A percentile compares a stretch with the other conserved stretches of the same genome.
Conservation (phyloP, 2,888 invertebrate species). For the Drosophila mulleri region DNA sequence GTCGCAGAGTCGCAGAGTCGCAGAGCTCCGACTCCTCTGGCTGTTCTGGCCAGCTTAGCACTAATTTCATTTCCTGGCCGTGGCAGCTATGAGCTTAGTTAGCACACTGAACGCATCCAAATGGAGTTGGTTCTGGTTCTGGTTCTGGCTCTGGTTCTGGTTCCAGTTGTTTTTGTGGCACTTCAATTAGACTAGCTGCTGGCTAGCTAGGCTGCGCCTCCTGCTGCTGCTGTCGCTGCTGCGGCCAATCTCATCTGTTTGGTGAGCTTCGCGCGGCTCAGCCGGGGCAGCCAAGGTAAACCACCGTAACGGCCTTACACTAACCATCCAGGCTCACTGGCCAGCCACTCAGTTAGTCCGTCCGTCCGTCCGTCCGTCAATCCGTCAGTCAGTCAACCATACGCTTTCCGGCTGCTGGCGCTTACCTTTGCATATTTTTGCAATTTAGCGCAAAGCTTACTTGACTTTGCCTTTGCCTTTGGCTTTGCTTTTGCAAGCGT, state of each 20-base stretch:
- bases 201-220: not conserved
- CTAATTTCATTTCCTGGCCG: constrained; percentile 71
- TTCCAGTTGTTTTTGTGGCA: constrained; percentile 29
- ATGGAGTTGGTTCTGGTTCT: not conserved
- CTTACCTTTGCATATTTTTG: constrained; percentile 82
- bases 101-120: constrained; percentile 4
- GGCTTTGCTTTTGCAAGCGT: constrained; percentile 45
- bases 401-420: constrained; percentile 28
- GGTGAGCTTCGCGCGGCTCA: constrained; percentile 2
- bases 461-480: constrained; percentile 56
- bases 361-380: not conserved
- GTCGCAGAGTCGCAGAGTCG: too few relatives aligned
- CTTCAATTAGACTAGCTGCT: constrained; percentile 55
- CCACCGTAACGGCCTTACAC: constrained; percentile 14
- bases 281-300: constrained; percentile 5
- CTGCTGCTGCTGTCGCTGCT: constrained; percentile 15
- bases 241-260: constrained; percentile 40
- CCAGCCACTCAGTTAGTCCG: constrained; percentile 2
- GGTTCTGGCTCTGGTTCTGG: not conserved
- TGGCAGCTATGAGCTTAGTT: constrained; percentile 41
- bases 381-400: constrained; percentile 14
- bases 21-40: not conserved
- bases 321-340: constrained; percentile 2
- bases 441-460: constrained; percentile 80
- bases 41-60: constrained; percentile 48